phyloP scores from a whole-genome alignment of 2,113 vertebrate species.

The Pteruthius melanotis region DNA sequence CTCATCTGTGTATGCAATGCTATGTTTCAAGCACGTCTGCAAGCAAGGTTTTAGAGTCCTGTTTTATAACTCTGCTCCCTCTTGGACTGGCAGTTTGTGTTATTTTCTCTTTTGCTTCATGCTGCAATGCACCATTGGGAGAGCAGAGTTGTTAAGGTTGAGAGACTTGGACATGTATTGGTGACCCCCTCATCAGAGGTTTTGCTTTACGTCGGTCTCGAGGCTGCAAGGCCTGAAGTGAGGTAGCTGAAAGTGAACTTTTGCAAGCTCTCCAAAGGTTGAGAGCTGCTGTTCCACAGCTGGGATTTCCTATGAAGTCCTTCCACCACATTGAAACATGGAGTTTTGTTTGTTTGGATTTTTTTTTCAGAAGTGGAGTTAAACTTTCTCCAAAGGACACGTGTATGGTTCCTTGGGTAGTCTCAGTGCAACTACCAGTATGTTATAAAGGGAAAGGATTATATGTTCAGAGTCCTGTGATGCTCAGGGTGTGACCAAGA shows the following conservation, averaged over 20 bases:
- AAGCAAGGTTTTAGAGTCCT: neutral
- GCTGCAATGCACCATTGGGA: fast-evolving
- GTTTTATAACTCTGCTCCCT: neutral
- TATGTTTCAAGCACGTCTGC: neutral
- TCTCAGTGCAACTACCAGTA: neutral
- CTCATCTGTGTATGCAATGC: neutral
- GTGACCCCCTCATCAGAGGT: neutral
- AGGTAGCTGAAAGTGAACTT: neutral
- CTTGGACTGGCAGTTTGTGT: neutral
- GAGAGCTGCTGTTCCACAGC: neutral
- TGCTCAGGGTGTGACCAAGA: neutral
- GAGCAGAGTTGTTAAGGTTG: neutral
- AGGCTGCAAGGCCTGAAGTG: neutral
- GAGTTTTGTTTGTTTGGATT: neutral
- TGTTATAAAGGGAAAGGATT: neutral
- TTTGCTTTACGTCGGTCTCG: neutral
- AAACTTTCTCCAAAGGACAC: neutral
- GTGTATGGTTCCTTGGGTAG: neutral
- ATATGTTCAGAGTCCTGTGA: neutral
- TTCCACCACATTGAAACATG: neutral
- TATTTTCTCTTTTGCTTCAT: neutral
- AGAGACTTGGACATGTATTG: neutral
- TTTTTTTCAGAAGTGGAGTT: neutral
- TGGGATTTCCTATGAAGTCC: neutral
- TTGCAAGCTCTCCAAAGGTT: neutral